Percentiles rank a stretch among this genome's conserved stretches.
Conservation (phyloP, 2,113 vertebrate species). For the Cacatua alba region DNA sequence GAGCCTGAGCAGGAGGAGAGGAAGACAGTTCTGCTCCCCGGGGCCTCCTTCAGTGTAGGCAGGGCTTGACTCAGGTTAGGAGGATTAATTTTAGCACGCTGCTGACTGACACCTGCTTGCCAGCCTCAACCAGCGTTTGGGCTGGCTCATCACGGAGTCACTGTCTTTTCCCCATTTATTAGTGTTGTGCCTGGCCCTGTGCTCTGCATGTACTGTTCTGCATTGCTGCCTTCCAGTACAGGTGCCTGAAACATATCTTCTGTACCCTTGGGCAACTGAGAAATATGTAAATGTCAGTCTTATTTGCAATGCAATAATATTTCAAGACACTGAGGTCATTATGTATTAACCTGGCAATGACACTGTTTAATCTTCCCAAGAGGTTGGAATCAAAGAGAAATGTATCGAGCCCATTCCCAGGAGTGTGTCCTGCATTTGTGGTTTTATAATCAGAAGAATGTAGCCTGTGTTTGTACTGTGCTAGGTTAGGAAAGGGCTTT, state of each 20-base stretch:
- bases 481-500: slow-evolving; percentile 9
- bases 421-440: slow-evolving; percentile 32
- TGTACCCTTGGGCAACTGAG: slow-evolving; percentile 19
- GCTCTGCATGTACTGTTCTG: neutral
- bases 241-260: slow-evolving; percentile 11
- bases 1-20: neutral
- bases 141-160: neutral
- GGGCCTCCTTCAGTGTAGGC: neutral
- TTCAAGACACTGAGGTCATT: slow-evolving; percentile 52
- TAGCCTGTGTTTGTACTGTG: slow-evolving; percentile 36
- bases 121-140: neutral
- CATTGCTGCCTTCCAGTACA: neutral
- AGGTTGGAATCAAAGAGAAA: slow-evolving; percentile 58
- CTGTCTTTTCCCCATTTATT: neutral
- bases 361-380: slow-evolving; percentile 72
- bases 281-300: slow-evolving; percentile 52
- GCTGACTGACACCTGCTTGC: neutral
- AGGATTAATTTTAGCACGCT: neutral
- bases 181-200: neutral
- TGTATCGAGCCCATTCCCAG: slow-evolving; percentile 17
- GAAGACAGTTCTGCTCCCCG: neutral
- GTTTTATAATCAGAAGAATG: slow-evolving; percentile 42
- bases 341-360: slow-evolving; percentile 62
- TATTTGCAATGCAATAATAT: slow-evolving; percentile 62
- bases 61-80: neutral